Evolutionary conservation across 1,140 invertebrate genomes (phyloP).

Genomic region (Reticulitermes speratus): DNA sequence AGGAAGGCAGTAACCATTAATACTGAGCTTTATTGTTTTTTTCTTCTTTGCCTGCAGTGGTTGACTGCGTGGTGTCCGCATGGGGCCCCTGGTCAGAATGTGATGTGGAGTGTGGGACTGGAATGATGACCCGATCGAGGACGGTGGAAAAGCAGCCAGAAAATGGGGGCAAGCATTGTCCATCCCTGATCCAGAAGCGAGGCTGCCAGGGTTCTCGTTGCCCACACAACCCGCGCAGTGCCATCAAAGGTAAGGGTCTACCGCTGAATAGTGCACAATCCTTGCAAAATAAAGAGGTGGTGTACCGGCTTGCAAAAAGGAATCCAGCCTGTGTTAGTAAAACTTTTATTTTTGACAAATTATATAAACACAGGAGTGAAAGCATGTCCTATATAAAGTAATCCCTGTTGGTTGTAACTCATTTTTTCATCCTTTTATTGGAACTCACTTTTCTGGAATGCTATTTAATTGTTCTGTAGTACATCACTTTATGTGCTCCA

Average conservation of each 20-base stretch:
- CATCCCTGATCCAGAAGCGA: conserved; percentile 67
- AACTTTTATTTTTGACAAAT: too few relatives aligned
- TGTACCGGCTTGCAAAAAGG: too few relatives aligned
- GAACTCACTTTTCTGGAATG: too few relatives aligned
- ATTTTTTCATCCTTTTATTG: too few relatives aligned
- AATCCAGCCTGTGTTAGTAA: too few relatives aligned
- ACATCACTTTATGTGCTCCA: too few relatives aligned
- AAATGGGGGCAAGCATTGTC: conserved; percentile 75
- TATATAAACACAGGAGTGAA: too few relatives aligned
- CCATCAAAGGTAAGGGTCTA: conserved; percentile 62
- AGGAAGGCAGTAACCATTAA: too few relatives aligned
- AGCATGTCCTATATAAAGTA: too few relatives aligned
- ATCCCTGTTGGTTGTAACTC: too few relatives aligned
- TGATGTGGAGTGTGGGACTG: conserved; percentile 71
- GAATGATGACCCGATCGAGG: conserved; percentile 67
- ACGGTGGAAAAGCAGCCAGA: conserved; percentile 59
- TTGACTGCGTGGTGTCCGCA: conserved; percentile 72
- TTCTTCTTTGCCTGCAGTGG: conserved; percentile 52
- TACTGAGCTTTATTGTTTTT: too few relatives aligned
- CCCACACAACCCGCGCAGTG: conserved; percentile 63
- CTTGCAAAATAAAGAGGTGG: background rate
- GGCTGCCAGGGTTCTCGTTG: conserved; percentile 71
- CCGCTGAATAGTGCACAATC: background rate
- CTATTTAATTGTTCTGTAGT: too few relatives aligned
- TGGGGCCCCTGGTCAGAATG: conserved; percentile 77